Conservation (phyloP, 2,797 vertebrate species). For the Tokudaia tokunoshimensis region DNA sequence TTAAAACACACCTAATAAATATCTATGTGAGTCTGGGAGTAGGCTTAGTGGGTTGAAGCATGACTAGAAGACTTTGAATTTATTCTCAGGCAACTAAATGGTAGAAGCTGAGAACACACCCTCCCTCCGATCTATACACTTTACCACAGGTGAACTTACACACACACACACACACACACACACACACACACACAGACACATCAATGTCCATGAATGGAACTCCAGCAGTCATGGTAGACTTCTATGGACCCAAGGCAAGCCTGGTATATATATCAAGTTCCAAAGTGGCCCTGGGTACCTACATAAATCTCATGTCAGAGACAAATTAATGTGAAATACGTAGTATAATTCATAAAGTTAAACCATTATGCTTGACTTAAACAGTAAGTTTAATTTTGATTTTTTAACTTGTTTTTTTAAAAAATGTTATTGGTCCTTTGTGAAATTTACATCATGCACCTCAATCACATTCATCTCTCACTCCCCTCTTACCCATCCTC, state of each 20-base stretch:
- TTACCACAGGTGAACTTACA: not conserved
- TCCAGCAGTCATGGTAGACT: too few relatives aligned
- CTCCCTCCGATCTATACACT: not conserved
- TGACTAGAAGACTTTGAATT: not conserved
- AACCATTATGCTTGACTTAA: not conserved
- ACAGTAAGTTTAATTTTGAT: not conserved
- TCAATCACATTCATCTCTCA: too few relatives aligned
- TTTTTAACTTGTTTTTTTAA: not conserved
- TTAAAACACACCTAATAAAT: not conserved
- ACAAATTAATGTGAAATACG: too few relatives aligned
- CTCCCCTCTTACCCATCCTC: too few relatives aligned
- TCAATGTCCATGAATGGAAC: too few relatives aligned
- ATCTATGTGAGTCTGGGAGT: not conserved
- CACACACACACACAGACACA: not conserved
- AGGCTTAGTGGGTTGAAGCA: not conserved
- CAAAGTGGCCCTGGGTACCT: too few relatives aligned
- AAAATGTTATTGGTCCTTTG: too few relatives aligned
- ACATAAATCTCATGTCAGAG: too few relatives aligned
- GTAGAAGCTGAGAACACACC: not conserved
- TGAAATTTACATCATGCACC: too few relatives aligned
- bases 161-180: not conserved
- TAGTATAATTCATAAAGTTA: too few relatives aligned
- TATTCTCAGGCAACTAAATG: not conserved
- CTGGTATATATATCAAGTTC: too few relatives aligned
- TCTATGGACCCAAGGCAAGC: too few relatives aligned